Base-by-base conservation (phyloP, 2,888 invertebrate species). In the Brachyopa scutellaris region DNA sequence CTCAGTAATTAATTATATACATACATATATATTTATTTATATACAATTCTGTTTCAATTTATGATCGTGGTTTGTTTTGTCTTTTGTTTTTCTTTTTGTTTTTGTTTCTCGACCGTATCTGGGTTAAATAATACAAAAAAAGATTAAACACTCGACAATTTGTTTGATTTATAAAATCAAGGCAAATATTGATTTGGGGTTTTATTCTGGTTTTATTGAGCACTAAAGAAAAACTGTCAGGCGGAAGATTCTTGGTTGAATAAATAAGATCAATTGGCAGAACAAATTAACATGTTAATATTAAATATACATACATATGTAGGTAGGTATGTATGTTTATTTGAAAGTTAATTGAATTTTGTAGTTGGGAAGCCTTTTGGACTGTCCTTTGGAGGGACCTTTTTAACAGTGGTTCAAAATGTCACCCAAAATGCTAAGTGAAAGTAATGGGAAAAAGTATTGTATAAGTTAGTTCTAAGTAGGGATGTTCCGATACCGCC, bases 1-100 rank as follows among this genome's bases (percentile, higher is more conserved):
- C 69, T 69, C 57, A 57, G 45, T 69, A 57, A 57, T 69, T 69
- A 57, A 45, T 69, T 57, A 26, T 26, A 29, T 57, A n/a, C n/a
- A 17, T 11, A 42, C 21, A 31, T 9, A 51, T 64, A 36, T 64
- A 51, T 51, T 38, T 49, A 62, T 51, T 23, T 51, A 19, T 19
- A 19, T 26, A 49, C 33, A 36, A 8, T 36, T 21, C 11, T 57
- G 2, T 53, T 40, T 51, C 19, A 33, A 21, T 53, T 33, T 42
- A 31, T 19, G 15, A 36, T 36, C 36, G 29, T 2, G 45, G 15
- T 38, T 31, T 42, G 8, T 31, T 31, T 15, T 11, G 8, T 8
- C 6, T 8, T 19, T 17, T 11, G 11, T 3, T 17, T n/a, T 36
- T 21, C 11, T 21, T 8, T 51, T 42, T 40, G 29, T 26, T 53